phyloP scores from a whole-genome alignment of 2,113 vertebrate genomes.

The Apistogramma diplotaenia region DNA sequence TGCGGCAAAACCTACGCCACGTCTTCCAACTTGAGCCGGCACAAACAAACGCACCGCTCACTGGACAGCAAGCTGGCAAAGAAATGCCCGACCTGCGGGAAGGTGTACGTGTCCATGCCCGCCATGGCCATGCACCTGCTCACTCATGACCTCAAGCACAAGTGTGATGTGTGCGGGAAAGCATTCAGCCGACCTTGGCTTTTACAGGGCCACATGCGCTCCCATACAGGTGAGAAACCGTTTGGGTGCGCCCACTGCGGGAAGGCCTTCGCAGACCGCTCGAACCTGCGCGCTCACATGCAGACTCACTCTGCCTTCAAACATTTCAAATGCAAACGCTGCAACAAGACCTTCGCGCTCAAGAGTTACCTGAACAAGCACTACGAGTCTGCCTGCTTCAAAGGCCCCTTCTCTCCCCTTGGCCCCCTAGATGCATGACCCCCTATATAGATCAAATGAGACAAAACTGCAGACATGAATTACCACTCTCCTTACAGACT shows the following conservation, averaged over 20 bases:
- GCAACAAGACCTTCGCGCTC: conserved; percentile 92
- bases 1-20: conserved; percentile 91
- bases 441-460: conserved; percentile 45
- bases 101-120: conserved; percentile 95
- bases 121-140: conserved; percentile 97
- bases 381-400: conserved; percentile 94
- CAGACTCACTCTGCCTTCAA: conserved; percentile 96
- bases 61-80: conserved; percentile 93
- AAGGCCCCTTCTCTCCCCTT: conserved; percentile 80
- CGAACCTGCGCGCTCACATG: conserved; percentile 94
- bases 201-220: conserved; percentile 93
- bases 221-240: conserved; percentile 92
- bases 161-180: conserved; percentile 90
- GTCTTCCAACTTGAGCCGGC: conserved; percentile 90
- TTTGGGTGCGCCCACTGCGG: conserved; percentile 94
- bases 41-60: conserved; percentile 92
- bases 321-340: conserved; percentile 94
- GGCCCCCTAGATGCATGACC: conserved; percentile 78
- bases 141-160: conserved; percentile 94
- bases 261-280: conserved; percentile 92
- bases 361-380: conserved; percentile 97
- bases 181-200: conserved; percentile 93
- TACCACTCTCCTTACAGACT: conserved; percentile 55
- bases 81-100: conserved; percentile 90
- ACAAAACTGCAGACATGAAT: conserved; percentile 55